Evolutionary conservation across 1,140 invertebrate species (phyloP).

Genomic region (Anastrepha obliqua): DNA sequence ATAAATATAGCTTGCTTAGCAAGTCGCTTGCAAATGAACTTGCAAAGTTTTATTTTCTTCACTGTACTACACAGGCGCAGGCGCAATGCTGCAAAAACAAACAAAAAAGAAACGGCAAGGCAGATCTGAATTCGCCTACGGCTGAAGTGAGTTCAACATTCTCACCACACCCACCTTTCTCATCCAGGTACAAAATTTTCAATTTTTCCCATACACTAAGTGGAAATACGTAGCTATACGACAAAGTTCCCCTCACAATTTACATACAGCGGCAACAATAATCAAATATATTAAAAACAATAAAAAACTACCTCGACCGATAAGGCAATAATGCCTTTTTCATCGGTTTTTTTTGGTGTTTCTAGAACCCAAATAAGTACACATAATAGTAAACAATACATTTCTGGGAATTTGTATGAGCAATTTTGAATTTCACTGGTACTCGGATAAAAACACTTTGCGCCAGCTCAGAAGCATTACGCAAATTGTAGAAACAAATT

Average conservation of each 20-base stretch:
- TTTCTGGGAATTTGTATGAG: background rate
- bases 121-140: background rate
- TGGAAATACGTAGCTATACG: background rate
- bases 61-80: background rate
- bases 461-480: no score
- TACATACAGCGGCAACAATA: no score
- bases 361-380: background rate
- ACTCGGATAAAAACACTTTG: no score
- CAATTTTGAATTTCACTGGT: background rate
- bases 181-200: slow-evolving; percentile 8
- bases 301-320: no score
- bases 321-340: no score
- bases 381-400: background rate
- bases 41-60: no score
- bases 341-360: background rate
- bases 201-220: background rate
- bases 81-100: slow-evolving; percentile 14
- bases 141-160: background rate
- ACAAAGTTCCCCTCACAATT: no score
- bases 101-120: background rate
- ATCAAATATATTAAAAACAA: no score
- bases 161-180: slow-evolving; percentile 21
- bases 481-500: slow-evolving; percentile 11
- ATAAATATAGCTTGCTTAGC: no score
- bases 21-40: no score